Evolutionary conservation across 2,113 vertebrate species (phyloP), one percentile per base, ranked within the genome.

Genomic region (Clupea harengus): DNA sequence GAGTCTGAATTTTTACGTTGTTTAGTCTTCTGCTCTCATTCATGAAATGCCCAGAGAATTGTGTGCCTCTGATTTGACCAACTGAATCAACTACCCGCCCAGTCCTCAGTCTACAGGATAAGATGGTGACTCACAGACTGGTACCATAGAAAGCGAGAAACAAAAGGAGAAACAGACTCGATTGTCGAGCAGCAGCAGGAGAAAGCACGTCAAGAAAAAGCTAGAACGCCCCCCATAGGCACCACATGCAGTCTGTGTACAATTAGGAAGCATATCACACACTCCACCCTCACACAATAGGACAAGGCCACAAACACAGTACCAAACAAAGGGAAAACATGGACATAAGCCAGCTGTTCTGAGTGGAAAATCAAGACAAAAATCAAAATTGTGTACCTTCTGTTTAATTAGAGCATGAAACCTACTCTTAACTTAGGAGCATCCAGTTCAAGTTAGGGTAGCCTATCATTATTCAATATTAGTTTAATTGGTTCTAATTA

Each of bases 111-210:
- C 39, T 39, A 39, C 52, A 57, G 52, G 17, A 17, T 2, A 20
- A 52, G 10, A 52, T 52, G 50, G 9, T 11, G 11, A 3, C 50
- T 52, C n/a, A 15, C 82, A 45, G 82, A 86, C 25, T 78, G 60
- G 9, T 54, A 85, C 54, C 46, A 67, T 57, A 84, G 67, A 84
- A 50, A 84, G 83, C 57, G 82, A 78, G 78, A 64, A 87, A 81
- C 85, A 81, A 84, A 20, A 4, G 52, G 17, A 57, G 18, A 57
- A 57, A 57, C 52, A 57, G 52, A 57, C 52, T 20, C 18, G 88
- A 92, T 90, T 90, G 91, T 90, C 89, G 78, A 84, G 47, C 50
- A n/a, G 32, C 86, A 82, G 75, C 25, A 85, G 44, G 25, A 87
- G 49, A 46, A 64, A 82, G 75, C 20, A 83, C 81, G 18, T 17